Conservation (phyloP, 1,140 invertebrate species). For the Philopotamus ludificatus region DNA sequence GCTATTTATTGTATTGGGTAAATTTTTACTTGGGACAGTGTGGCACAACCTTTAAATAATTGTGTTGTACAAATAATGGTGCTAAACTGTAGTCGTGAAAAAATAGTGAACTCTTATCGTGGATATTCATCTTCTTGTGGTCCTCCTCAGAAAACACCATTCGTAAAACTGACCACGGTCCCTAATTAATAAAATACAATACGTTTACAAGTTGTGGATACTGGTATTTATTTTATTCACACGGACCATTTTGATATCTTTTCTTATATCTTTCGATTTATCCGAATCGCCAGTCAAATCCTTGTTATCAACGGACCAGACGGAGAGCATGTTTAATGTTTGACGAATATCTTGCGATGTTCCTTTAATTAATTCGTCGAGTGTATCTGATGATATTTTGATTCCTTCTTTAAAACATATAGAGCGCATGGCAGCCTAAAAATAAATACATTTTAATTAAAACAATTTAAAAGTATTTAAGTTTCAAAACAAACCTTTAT, state of each 20-base stretch:
- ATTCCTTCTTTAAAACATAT: constrained; percentile 91
- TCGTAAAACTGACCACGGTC: constrained; percentile 90
- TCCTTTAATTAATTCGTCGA: constrained; percentile 82
- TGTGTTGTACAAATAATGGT: constrained; percentile 97
- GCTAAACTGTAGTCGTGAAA: constrained; percentile 96
- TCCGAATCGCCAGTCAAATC: constrained; percentile 54
- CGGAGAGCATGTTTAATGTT: constrained; percentile 82
- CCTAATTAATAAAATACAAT: constrained; percentile 51
- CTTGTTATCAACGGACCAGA: constrained; percentile 66
- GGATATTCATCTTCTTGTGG: constrained; percentile 76
- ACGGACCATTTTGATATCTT: constrained; percentile 79
- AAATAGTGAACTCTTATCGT: constrained; percentile 90
- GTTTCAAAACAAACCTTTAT: constrained; percentile 68
- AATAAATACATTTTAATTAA: constrained; percentile 2
- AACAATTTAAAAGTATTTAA: not conserved
- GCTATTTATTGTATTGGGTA: no score
- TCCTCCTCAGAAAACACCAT: constrained; percentile 86
- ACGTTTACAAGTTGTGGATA: not conserved
- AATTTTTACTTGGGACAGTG: constrained; percentile 67
- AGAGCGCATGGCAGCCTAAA: constrained; percentile 80
- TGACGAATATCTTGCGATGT: constrained; percentile 94
- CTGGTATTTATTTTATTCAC: not conserved
- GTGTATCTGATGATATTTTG: constrained; percentile 71
- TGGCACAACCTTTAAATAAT: constrained; percentile 81
- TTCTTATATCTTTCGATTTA: constrained; percentile 63